Conservation (phyloP, 2,888 invertebrate species). For the Acleris sparsana region DNA sequence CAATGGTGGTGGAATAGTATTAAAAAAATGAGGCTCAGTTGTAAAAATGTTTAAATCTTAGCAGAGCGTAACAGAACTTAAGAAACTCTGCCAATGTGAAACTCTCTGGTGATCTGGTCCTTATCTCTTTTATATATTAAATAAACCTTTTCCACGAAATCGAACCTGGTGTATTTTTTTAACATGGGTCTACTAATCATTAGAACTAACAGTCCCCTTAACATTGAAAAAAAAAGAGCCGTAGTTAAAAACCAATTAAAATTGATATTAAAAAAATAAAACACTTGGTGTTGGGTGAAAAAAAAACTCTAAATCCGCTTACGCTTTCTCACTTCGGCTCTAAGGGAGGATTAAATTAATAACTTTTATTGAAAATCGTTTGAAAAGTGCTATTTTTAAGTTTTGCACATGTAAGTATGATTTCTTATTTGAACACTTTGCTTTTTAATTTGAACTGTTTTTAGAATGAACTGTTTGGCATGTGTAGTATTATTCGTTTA, state of each 20-base stretch:
- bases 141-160: constrained; percentile 83
- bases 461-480: constrained; percentile 79
- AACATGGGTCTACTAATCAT: constrained; percentile 81
- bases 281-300: constrained; percentile 66
- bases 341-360: constrained; percentile 57
- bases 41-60: constrained; percentile 35
- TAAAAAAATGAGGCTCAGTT: constrained; percentile 43
- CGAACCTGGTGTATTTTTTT: constrained; percentile 81
- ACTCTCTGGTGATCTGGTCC: constrained; percentile 75
- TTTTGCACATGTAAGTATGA: constrained; percentile 77
- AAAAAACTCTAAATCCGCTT: constrained; percentile 56
- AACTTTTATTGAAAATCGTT: constrained; percentile 41
- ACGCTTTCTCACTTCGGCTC: constrained; percentile 68
- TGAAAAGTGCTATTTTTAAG: constrained; percentile 60
- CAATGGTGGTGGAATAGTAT: constrained; percentile 63
- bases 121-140: constrained; percentile 78
- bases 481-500: constrained; percentile 60
- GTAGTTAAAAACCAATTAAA: constrained; percentile 44
- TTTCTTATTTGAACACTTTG: constrained; percentile 53
- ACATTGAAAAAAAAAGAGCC: constrained; percentile 46
- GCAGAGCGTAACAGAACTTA: constrained; percentile 37
- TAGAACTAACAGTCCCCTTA: constrained; percentile 66
- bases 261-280: constrained; percentile 45
- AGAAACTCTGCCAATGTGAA: constrained; percentile 48
- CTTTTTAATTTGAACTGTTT: constrained; percentile 54